These are phyloP conservation scores for Poeciliopsis prolifica DNA, from an alignment of 2,113 vertebrate genomes.

Conservation along the genomic window DNA sequence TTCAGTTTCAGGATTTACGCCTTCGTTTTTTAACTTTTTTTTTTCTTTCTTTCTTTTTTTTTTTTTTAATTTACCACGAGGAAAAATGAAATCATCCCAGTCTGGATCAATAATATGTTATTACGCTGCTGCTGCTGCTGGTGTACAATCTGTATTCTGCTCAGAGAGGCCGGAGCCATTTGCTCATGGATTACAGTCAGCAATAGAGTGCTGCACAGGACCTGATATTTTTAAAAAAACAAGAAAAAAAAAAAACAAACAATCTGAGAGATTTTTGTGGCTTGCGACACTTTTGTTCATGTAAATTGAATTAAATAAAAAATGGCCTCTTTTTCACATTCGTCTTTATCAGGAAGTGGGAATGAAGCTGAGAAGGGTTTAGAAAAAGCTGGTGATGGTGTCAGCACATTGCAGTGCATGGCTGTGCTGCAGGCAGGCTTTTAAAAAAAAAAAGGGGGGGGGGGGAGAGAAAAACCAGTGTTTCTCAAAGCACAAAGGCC, in stretches of 20 bases:
- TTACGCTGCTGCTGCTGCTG: slow-evolving; percentile 30
- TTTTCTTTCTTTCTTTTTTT: slow-evolving; percentile 13
- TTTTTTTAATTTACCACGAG: slow-evolving; percentile 26
- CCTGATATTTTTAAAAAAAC: background rate
- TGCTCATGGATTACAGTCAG: slow-evolving; percentile 45
- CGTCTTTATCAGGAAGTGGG: slow-evolving; percentile 38
- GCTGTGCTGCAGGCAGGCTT: slow-evolving; percentile 71
- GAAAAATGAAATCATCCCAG: slow-evolving; percentile 55
- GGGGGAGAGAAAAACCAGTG: slow-evolving; percentile 49
- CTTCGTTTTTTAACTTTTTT: slow-evolving; percentile 7
- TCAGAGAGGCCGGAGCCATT: slow-evolving; percentile 43
- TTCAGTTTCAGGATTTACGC: background rate
- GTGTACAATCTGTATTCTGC: slow-evolving; percentile 58
- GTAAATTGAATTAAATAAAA: slow-evolving; percentile 17
- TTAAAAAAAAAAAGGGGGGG: slow-evolving; percentile 40
- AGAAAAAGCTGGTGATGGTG: slow-evolving; percentile 69
- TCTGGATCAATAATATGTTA: slow-evolving; percentile 65
- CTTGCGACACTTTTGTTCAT: slow-evolving; percentile 7
- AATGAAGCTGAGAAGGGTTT: slow-evolving; percentile 59
- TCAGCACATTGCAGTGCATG: slow-evolving; percentile 75
- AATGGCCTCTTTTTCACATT: slow-evolving; percentile 7
- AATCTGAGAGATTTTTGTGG: slow-evolving; percentile 1
- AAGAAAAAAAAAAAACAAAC: background rate
- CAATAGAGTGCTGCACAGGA: slow-evolving; percentile 27
- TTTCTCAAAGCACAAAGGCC: slow-evolving; percentile 72